A percentile compares a stretch with the other conserved stretches of the same genome.
Evolutionary conservation across 2,888 invertebrate genomes (phyloP).

Genomic region (Corythucha ciliata): DNA sequence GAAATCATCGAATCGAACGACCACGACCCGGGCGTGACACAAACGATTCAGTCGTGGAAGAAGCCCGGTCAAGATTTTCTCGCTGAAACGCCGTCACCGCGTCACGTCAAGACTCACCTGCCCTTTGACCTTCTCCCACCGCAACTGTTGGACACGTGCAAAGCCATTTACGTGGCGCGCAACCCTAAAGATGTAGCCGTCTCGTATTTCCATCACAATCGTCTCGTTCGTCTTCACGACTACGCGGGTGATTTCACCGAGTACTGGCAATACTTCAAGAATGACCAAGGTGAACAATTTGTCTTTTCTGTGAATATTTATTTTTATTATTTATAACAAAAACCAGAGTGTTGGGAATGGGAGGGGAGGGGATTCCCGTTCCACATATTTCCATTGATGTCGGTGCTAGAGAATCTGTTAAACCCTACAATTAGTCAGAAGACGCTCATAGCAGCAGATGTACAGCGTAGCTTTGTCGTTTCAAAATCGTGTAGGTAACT

Average conservation of each 20-base stretch:
- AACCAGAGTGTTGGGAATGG: too few species aligned
- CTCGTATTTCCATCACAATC: conserved; percentile 71
- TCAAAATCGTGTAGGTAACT: too few species aligned
- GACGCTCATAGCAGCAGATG: too few species aligned
- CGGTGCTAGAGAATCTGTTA: too few species aligned
- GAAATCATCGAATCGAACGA: conserved; percentile 28
- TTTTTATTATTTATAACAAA: too few species aligned
- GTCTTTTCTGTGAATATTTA: too few species aligned
- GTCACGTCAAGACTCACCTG: conserved; percentile 51
- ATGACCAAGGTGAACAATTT: too few species aligned
- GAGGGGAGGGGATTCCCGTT: too few species aligned
- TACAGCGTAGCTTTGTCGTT: too few species aligned
- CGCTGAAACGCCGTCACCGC: conserved; percentile 25
- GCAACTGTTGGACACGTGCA: conserved; percentile 45
- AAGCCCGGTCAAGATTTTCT: conserved; percentile 28
- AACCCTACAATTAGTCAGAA: too few species aligned
- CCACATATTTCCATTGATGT: too few species aligned
- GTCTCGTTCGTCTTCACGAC: conserved; percentile 57
- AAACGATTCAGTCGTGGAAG: conserved; percentile 25
- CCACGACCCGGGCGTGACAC: conserved; percentile 19
- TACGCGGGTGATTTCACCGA: conserved; percentile 57
- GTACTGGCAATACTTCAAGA: conserved; percentile 59
- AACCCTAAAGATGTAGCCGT: conserved; percentile 80
- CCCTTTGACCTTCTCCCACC: conserved; percentile 65
- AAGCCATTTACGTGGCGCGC: conserved; percentile 72